Percentiles rank a stretch among this genome's conserved stretches.
These are phyloP conservation scores for Lucilia cuprina DNA, from an alignment of 1,140 invertebrate genomes.

Conservation along the genomic window DNA sequence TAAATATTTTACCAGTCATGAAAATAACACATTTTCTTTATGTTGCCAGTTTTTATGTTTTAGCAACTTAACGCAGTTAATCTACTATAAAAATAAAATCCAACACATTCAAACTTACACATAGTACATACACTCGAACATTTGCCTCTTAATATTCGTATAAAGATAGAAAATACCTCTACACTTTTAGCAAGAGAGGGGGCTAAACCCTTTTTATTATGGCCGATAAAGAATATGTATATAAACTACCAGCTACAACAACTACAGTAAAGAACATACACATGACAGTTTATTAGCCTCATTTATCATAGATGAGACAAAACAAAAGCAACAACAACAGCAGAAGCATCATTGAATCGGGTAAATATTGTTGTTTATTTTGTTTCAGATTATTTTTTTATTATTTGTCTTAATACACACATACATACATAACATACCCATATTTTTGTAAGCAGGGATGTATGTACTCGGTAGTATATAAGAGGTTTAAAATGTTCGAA, in stretches of 20 bases:
- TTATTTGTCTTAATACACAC: not conserved
- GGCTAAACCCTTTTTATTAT: constrained; percentile 21
- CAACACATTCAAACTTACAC: not conserved
- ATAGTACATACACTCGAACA: not conserved
- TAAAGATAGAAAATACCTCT: not conserved
- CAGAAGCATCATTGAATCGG: not conserved
- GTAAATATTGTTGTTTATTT: not conserved
- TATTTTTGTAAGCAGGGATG: too few species aligned
- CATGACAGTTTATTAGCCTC: constrained; percentile 33
- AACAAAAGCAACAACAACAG: not conserved
- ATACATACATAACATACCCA: too few species aligned
- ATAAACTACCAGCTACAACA: constrained; percentile 27
- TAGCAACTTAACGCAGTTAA: constrained; percentile 28
- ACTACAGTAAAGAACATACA: not conserved
- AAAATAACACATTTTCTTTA: not conserved
- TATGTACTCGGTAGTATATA: not conserved
- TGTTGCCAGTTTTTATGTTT: constrained; percentile 7
- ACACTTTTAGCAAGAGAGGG: not conserved
- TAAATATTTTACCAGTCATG: not conserved
- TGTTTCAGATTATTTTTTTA: not conserved
- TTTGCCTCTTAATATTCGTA: not conserved
- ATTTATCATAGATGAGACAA: constrained; percentile 31
- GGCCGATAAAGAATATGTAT: constrained; percentile 4
- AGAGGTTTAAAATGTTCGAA: not conserved
- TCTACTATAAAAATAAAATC: constrained; percentile 12